A percentile compares a stretch with the other conserved stretches of the same genome.
These are phyloP conservation scores for Mormyrus iriodes DNA, from an alignment of 2,113 vertebrate genomes.

Conservation along the genomic window DNA sequence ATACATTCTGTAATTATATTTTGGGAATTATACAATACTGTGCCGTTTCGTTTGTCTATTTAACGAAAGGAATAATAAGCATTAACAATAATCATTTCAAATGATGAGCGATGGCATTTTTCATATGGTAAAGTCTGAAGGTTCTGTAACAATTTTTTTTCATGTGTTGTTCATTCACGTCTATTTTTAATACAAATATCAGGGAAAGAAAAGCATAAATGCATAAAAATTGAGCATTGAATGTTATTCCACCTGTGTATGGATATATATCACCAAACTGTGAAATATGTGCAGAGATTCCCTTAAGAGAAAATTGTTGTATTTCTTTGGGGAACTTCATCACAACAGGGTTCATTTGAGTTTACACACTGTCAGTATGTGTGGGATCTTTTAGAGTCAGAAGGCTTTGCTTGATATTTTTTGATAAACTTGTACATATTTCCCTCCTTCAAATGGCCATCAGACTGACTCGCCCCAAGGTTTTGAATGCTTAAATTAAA, in stretches of 20 bases:
- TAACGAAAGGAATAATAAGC: neutral
- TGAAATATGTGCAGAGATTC: neutral
- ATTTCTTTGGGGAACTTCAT: neutral
- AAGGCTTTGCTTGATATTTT: slow-evolving; percentile 4
- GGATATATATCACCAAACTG: neutral
- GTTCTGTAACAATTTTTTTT: neutral
- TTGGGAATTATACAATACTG: neutral
- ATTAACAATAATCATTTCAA: neutral
- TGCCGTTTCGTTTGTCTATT: neutral
- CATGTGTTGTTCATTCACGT: neutral
- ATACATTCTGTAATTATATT: neutral
- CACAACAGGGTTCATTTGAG: neutral
- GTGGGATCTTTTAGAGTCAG: neutral
- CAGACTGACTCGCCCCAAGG: neutral
- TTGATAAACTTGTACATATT: neutral
- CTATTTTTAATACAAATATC: neutral
- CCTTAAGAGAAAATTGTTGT: neutral
- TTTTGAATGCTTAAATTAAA: slow-evolving; percentile 32
- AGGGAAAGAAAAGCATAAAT: neutral
- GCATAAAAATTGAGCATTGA: neutral
- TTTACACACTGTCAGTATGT: neutral
- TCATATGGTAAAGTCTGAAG: neutral
- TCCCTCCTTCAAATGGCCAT: neutral
- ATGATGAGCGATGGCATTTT: neutral
- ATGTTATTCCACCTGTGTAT: neutral